Percentiles rank a stretch among this genome's conserved stretches.
Conservation (phyloP, 2,797 vertebrate genomes). For the Luscinia megarhynchos region DNA sequence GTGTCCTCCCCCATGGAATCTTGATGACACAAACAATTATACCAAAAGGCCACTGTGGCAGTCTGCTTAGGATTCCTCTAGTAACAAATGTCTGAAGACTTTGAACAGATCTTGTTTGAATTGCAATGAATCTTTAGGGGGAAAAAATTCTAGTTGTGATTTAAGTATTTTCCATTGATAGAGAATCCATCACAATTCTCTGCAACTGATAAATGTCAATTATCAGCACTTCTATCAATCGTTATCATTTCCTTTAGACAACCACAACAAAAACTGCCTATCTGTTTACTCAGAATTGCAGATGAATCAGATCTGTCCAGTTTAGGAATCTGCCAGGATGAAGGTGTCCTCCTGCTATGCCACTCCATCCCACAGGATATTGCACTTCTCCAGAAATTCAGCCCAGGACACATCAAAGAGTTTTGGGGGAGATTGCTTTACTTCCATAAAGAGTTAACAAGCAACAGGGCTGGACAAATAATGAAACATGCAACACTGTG, state of each 20-base stretch:
- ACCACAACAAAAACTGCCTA: neutral
- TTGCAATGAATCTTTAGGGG: neutral
- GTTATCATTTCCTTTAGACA: neutral
- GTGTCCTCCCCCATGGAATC: neutral
- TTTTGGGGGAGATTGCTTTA: neutral
- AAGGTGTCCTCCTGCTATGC: neutral
- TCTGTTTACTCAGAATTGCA: neutral
- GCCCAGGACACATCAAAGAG: neutral
- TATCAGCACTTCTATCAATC: neutral
- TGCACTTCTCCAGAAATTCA: neutral
- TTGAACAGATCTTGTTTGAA: neutral
- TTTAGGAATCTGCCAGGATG: neutral
- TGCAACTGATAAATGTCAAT: neutral
- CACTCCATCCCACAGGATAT: neutral
- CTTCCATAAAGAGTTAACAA: slow-evolving; percentile 13
- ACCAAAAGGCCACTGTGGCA: neutral
- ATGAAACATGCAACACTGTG: neutral
- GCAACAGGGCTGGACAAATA: neutral
- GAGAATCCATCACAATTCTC: neutral
- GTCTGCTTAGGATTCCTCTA: neutral
- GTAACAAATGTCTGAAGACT: neutral
- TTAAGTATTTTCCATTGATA: neutral
- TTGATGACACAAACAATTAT: neutral
- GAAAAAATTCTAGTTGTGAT: neutral
- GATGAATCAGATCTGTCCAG: neutral